Base-by-base conservation (phyloP, 2,113 vertebrate genomes). In the Tylochromis polylepis region DNA sequence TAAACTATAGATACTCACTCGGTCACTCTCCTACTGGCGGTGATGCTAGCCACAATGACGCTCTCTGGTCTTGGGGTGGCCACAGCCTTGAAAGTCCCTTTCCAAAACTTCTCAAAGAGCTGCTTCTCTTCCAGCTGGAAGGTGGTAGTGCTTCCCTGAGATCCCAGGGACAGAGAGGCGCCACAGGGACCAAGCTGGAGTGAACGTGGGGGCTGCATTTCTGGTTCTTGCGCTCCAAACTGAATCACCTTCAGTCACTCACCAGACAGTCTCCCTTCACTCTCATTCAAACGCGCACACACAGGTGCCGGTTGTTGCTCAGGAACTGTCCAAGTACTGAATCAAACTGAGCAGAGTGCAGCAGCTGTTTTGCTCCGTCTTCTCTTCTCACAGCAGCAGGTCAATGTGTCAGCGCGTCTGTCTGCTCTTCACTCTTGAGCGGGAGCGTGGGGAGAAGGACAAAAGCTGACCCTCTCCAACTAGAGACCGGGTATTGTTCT, bases 81-180 rank as follows among this genome's bases (percentile, higher is more conserved):
- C 95, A 99, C 98, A 6, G 98, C 98, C 95, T 98, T 98, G 94
- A 99, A 99, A 93, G 98, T 98, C 82, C 98, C 98, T 93, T 95
- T 95, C 98, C 98, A 99, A 96, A 99, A 99, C 98, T 98, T 99
- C 97, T 99, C 98, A 88, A 99, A 99, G 49, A 99, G 98, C 98
- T 97, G 97, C 96, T 99, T 99, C 94, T 99, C 97, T 6, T 96
- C 97, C 92, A 97, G 96, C 87, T 97, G 96, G 82, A 97, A 88
- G 87, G 96, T 92, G 20, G 95, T 94, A 93, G 97, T 96, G 86
- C 90, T 81, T 75, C 51, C 31, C 84, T 80, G 72, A 6, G 85
- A 56, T 29, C 83, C 91, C 72, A 81, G 85, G 38, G 92, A 16
- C 2, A 59, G 60, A 14, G 93, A 53, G 87, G 94, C 85, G 60